phyloP scores from a whole-genome alignment of 2,113 vertebrate genomes.

The Emydura subglobosa region DNA sequence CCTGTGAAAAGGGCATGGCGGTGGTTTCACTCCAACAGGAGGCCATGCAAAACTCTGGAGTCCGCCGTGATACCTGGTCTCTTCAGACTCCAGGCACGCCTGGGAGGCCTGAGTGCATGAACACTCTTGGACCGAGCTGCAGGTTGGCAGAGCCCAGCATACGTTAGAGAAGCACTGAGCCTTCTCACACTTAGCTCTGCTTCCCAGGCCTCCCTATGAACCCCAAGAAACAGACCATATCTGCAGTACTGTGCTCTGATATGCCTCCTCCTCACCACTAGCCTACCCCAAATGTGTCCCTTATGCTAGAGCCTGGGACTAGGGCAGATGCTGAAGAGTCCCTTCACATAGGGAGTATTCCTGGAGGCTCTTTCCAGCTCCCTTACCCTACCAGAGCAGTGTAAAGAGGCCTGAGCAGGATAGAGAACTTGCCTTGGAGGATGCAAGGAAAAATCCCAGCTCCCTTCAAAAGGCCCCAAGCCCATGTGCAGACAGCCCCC shows the following conservation, averaged over 20 bases:
- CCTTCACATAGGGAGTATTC: neutral
- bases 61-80: neutral
- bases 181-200: neutral
- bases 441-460: neutral
- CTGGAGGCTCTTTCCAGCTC: neutral
- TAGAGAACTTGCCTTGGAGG: neutral
- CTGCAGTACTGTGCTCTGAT: neutral
- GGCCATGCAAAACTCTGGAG: neutral
- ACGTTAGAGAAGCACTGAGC: neutral
- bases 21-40: neutral
- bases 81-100: too few relatives aligned
- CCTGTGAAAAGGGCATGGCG: too few relatives aligned
- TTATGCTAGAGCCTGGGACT: neutral
- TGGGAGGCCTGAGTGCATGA: too few relatives aligned
- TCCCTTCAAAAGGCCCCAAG: neutral
- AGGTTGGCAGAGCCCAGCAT: neutral
- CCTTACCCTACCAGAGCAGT: neutral
- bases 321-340: neutral
- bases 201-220: too few relatives aligned
- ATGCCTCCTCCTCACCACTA: neutral
- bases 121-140: neutral
- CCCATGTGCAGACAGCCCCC: neutral
- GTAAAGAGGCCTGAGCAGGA: neutral
- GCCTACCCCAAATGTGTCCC: neutral
- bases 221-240: neutral